Base-by-base conservation (phyloP, 2,888 invertebrate genomes). In the Dinocampus coccinellae region DNA sequence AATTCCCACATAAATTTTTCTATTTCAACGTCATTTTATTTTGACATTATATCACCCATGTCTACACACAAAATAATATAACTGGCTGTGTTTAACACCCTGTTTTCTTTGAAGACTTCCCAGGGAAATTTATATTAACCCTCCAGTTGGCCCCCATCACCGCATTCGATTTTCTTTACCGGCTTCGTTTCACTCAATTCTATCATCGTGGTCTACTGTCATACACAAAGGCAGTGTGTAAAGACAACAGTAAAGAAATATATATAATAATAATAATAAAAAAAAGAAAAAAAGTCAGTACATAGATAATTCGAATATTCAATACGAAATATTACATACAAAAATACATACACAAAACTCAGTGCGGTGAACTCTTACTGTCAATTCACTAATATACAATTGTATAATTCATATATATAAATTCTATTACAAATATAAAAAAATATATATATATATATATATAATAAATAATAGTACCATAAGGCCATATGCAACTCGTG, bases 401-500 rank as follows among this genome's bases (percentile, higher is more conserved):
- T 29, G 26, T 57, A 20, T 61, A 61, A 22, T 24, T 63, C 24
- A 39, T 39, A 36, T 36, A 36, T 20, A 22, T 47, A 24, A 26
- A 20, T 16, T 16, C 7, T 3, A 4, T 3, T 29, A 29, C 29
- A 29, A 4, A 29, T 29, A 29, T 7, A 29, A 4, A 29, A 3
- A 29, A 4, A 29, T 29, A 29, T 29, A 7, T 29, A 7, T 29
- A 29, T 29, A 7, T 7, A 29, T 29, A 29, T 29, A 29, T 29
- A 7, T 29, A 78, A 75, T 71, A 78, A 77, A 67, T 65, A 70
- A 57, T 76, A 74, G 77, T 79, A 80, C 80, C 82, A 83, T 80
- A 83, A 83, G 82, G 82, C 60, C 70, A 70, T 69, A 53, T 65
- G 68, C 75, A 75, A 70, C 73, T 77, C 75, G 77, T 77, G 78